Evolutionary conservation across 92 coral and sea anemone species (phyloP).

Genomic region (Heteractis magnifica): DNA sequence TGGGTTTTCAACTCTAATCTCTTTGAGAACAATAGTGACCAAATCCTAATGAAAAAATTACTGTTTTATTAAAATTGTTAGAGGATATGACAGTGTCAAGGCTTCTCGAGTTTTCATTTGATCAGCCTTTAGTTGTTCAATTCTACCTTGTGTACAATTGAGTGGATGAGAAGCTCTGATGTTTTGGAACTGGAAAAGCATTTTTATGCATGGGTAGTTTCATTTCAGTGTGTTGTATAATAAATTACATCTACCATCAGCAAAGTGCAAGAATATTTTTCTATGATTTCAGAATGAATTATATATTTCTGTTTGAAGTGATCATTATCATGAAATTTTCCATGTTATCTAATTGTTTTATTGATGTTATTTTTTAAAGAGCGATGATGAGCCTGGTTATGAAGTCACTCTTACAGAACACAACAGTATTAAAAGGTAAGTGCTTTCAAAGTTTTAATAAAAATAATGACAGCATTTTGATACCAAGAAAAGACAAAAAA

Average conservation of each 20-base stretch:
- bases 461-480: too few relatives aligned
- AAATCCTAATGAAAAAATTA: neutral
- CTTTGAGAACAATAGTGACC: neutral
- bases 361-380: neutral
- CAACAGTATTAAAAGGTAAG: neutral
- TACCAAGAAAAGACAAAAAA: too few relatives aligned
- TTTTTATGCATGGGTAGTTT: neutral
- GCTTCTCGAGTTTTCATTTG: too few relatives aligned
- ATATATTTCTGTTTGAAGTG: neutral
- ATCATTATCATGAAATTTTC: neutral
- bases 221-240: neutral
- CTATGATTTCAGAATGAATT: neutral
- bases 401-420: neutral
- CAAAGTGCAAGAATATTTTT: neutral
- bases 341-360: neutral
- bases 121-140: too few relatives aligned
- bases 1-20: neutral
- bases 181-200: neutral
- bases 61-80: neutral
- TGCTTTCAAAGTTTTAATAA: too few relatives aligned
- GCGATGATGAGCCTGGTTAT: neutral
- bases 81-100: too few relatives aligned
- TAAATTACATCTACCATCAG: neutral
- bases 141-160: neutral
- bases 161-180: neutral